Evolutionary conservation across 2,888 invertebrate genomes (phyloP).

Genomic region (Creontiades dilutus): DNA sequence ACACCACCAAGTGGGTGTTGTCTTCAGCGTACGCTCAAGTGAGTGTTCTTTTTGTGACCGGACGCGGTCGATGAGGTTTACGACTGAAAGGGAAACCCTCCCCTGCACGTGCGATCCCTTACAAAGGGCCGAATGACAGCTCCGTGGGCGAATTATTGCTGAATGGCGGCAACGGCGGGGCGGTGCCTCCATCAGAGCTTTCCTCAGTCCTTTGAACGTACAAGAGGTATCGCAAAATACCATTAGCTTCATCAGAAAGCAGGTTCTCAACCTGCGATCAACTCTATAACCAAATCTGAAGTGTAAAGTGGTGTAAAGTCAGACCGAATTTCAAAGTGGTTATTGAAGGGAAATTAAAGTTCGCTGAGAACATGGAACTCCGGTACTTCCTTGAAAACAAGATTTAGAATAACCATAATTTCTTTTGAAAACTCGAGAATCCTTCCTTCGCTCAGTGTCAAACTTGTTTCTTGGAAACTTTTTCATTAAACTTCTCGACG

Average conservation of each 20-base stretch:
- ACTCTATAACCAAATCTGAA: neutral
- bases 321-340: conserved; percentile 20
- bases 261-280: neutral
- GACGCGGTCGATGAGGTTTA: neutral
- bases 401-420: too few species aligned
- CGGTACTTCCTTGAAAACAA: too few species aligned
- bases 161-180: neutral
- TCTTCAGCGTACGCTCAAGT: too few species aligned
- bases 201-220: neutral
- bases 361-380: neutral
- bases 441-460: too few species aligned
- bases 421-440: too few species aligned
- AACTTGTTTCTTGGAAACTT: too few species aligned
- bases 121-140: conserved; percentile 1
- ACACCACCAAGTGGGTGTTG: too few species aligned
- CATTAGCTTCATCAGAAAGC: conserved; percentile 7
- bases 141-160: conserved; percentile 5
- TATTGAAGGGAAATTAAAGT: neutral
- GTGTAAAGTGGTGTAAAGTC: conserved; percentile 5
- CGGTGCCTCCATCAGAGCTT: conserved; percentile 15
- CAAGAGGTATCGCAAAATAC: conserved; percentile 32
- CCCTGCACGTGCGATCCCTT: neutral
- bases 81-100: conserved; percentile 1
- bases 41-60: neutral
- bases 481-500: too few species aligned